These are phyloP conservation scores for Plectropomus leopardus DNA, from an alignment of 2,113 vertebrate genomes.

Conservation along the genomic window DNA sequence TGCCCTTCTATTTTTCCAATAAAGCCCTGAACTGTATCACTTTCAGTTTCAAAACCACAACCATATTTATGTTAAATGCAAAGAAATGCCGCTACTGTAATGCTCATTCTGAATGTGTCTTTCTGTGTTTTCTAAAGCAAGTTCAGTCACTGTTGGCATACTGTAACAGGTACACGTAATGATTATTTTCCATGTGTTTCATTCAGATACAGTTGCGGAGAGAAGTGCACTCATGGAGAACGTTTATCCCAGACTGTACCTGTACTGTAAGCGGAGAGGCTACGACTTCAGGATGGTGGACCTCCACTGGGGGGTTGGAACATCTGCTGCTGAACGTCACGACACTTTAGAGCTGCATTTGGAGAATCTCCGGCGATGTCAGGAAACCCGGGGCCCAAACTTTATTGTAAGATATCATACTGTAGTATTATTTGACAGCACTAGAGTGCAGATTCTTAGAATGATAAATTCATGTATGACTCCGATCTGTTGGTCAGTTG, in stretches of 20 bases:
- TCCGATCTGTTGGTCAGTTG: conserved; percentile 49
- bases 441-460: background rate
- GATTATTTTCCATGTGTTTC: background rate
- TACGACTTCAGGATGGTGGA: conserved; percentile 80
- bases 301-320: conserved; percentile 70
- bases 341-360: conserved; percentile 57
- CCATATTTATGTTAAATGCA: background rate
- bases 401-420: conserved; percentile 74
- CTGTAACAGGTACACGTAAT: background rate
- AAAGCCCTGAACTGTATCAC: too few relatives aligned
- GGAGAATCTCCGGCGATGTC: conserved; percentile 71
- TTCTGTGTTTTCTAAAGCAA: background rate
- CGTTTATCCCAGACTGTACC: conserved; percentile 72
- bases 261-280: conserved; percentile 76
- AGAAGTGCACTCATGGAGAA: conserved; percentile 75
- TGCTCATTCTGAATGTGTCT: background rate
- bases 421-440: background rate
- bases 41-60: background rate
- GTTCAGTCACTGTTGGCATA: background rate
- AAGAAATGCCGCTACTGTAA: background rate
- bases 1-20: too few relatives aligned
- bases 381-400: conserved; percentile 61
- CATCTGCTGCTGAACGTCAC: conserved; percentile 68
- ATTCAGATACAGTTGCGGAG: conserved; percentile 78
- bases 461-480: background rate